phyloP scores from a whole-genome alignment of 2,888 invertebrate species.

The Embidobia sp. region DNA sequence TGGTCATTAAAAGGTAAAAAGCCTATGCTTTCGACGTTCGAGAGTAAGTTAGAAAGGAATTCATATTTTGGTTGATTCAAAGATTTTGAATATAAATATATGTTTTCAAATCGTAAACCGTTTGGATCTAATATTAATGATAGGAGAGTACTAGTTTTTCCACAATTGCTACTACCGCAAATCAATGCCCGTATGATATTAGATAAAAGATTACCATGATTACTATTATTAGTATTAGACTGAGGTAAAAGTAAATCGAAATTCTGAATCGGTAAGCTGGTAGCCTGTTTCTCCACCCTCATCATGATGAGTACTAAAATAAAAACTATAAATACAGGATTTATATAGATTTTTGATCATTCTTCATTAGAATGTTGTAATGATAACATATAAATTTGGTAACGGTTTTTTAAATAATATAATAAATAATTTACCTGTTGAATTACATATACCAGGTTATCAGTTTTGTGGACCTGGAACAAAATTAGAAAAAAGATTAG shows the following conservation, averaged over 20 bases:
- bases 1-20: not conserved
- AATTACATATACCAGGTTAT: constrained; percentile 67
- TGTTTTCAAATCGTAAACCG: not conserved
- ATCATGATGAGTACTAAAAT: too few species aligned
- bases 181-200: not conserved
- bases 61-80: not conserved
- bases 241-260: too few species aligned
- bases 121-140: not conserved
- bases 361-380: not conserved
- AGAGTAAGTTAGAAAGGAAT: not conserved
- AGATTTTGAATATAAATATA: constrained; percentile 6
- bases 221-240: not conserved
- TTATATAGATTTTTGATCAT: not conserved
- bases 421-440: constrained; percentile 49
- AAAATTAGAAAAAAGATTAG: constrained; percentile 68
- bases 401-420: constrained; percentile 4
- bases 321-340: not conserved
- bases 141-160: not conserved
- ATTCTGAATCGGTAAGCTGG: too few species aligned
- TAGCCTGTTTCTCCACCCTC: too few species aligned
- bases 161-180: not conserved
- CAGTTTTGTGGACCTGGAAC: constrained; percentile 73
- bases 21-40: not conserved
- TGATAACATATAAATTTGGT: constrained; percentile 3
- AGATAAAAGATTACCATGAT: not conserved